Conservation (phyloP, 2,113 vertebrate genomes). For the Solenodon paradoxus region DNA sequence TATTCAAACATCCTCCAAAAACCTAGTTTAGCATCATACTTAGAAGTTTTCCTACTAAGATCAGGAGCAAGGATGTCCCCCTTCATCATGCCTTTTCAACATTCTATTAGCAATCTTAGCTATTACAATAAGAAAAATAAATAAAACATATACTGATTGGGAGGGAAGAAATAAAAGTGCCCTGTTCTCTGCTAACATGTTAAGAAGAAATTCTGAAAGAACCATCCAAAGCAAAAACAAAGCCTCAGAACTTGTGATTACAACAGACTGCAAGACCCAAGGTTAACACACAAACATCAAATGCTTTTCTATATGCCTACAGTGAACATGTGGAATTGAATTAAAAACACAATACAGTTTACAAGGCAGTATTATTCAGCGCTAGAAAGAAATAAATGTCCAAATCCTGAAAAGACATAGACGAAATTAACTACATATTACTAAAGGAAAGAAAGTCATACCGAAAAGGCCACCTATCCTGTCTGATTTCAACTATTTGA, state of each 20-base stretch:
- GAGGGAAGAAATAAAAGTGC: background rate
- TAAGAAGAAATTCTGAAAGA: background rate
- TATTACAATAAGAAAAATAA: background rate
- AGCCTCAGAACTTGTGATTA: background rate
- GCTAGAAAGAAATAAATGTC: background rate
- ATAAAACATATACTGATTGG: background rate
- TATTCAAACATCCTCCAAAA: slow-evolving; percentile 23
- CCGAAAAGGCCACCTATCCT: background rate
- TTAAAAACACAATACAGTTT: background rate
- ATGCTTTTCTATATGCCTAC: background rate
- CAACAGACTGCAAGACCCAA: background rate
- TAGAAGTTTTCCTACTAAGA: background rate
- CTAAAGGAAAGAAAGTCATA: background rate
- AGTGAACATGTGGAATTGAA: background rate
- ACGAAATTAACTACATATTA: background rate
- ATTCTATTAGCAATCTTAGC: background rate
- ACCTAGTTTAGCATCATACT: background rate
- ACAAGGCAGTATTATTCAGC: background rate
- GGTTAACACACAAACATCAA: background rate
- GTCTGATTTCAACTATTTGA: background rate
- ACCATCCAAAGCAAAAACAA: background rate
- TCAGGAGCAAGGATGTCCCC: background rate
- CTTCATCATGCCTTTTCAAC: background rate
- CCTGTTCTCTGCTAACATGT: background rate
- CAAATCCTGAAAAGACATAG: background rate